Percentiles rank a stretch among this genome's conserved stretches.
Conservation (phyloP, 2,113 vertebrate species). For the Astur gentilis region DNA sequence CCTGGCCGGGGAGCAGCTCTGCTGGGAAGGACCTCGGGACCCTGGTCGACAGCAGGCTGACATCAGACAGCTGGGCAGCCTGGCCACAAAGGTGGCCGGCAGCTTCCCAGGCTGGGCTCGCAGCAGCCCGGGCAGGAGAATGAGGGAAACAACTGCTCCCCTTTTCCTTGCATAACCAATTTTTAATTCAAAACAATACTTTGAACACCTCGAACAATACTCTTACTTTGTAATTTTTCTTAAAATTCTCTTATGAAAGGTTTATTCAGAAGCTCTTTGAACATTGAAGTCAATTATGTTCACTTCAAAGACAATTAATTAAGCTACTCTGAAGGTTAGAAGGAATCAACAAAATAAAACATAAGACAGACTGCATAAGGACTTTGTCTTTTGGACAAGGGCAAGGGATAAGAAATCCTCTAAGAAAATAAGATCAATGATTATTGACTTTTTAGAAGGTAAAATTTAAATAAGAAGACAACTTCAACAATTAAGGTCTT, state of each 20-base stretch:
- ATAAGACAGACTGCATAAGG: background rate
- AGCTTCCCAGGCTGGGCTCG: fast-evolving
- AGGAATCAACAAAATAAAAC: background rate
- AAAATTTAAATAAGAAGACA: constrained; percentile 15
- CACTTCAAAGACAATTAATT: constrained; percentile 26
- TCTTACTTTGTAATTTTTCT: background rate
- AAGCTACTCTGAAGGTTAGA: background rate
- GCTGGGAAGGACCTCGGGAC: background rate
- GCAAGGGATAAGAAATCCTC: background rate
- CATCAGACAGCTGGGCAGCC: background rate
- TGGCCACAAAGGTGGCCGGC: background rate
- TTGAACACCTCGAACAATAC: background rate
- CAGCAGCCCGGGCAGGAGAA: background rate
- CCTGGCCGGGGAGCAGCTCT: background rate
- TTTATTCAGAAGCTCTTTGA: background rate
- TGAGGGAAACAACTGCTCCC: background rate
- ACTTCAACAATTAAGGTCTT: background rate
- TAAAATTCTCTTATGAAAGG: background rate
- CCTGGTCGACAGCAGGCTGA: too few relatives aligned
- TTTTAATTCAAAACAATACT: background rate
- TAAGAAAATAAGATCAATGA: constrained; percentile 5
- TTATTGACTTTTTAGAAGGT: constrained; percentile 21
- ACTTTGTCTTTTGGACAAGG: background rate
- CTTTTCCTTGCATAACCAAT: background rate
- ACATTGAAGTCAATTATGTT: background rate